Evolutionary conservation across 2,797 vertebrate genomes (phyloP).

Genomic region (Diglossa cyanea): DNA sequence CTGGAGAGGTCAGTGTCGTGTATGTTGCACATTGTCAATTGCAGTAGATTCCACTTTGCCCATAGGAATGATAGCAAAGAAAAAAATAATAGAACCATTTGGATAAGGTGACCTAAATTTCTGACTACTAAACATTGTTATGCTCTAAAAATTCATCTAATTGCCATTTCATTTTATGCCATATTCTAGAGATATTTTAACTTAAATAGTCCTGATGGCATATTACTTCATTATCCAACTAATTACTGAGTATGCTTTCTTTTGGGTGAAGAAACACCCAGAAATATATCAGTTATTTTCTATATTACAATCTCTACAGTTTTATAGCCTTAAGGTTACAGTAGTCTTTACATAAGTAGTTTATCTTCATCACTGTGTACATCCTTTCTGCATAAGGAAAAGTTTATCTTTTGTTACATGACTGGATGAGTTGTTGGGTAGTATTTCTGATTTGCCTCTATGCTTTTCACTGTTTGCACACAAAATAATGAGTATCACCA

Average conservation of each 20-base stretch:
- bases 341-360: background rate
- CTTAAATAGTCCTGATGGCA: background rate
- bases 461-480: background rate
- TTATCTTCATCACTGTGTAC: background rate
- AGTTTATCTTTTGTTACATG: background rate
- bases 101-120: background rate
- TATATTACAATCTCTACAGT: background rate
- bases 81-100: background rate
- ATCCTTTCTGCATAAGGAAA: background rate
- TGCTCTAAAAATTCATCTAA: background rate
- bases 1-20: background rate
- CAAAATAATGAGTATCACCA: background rate
- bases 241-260: background rate
- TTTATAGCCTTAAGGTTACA: background rate
- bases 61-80: background rate
- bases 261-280: background rate
- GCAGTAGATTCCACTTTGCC: background rate
- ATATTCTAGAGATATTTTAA: background rate
- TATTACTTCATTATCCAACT: background rate
- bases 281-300: background rate
- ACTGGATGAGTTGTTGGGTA: background rate
- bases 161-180: background rate
- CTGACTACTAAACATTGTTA: background rate
- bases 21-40: background rate
- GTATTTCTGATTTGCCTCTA: background rate